Conservation (phyloP, 2,797 vertebrate genomes). For the Microctenopoma stevenorrisi region DNA sequence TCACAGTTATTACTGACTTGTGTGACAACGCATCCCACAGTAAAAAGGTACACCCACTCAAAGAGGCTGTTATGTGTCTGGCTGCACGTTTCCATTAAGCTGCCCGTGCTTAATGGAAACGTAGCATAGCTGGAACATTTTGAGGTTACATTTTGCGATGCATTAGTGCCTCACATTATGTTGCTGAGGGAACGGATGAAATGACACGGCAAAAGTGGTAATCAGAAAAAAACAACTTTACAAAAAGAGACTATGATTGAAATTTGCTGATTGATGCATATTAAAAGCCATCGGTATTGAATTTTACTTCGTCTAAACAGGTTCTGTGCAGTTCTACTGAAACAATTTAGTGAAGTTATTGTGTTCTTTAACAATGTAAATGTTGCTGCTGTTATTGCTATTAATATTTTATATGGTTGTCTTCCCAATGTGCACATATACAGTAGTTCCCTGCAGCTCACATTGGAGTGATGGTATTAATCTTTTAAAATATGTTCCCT, state of each 20-base stretch:
- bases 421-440: conserved; percentile 4
- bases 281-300: conserved; percentile 10
- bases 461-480: conserved; percentile 7
- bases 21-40: conserved; percentile 18
- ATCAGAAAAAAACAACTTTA: conserved; percentile 9
- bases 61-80: conserved; percentile 6
- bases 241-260: conserved; percentile 5
- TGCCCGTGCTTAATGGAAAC: conserved; percentile 34
- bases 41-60: conserved; percentile 21
- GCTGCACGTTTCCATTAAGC: not conserved
- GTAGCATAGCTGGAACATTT: not conserved
- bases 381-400: conserved; percentile 2
- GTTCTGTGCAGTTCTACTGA: conserved; percentile 11
- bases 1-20: conserved; percentile 39
- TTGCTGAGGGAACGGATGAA: conserved; percentile 19
- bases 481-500: conserved; percentile 1
- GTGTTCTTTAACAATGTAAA: conserved; percentile 31
- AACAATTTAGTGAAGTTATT: conserved; percentile 14
- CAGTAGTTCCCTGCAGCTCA: not conserved
- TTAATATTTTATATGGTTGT: conserved; percentile 29
- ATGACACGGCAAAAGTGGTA: not conserved
- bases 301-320: not conserved
- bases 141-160: conserved; percentile 29
- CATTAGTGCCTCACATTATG: conserved; percentile 28
- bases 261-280: conserved; percentile 12